Percentiles rank a stretch among this genome's conserved stretches.
Evolutionary conservation across 2,888 invertebrate species (phyloP).

Genomic region (Pinctada fucata): DNA sequence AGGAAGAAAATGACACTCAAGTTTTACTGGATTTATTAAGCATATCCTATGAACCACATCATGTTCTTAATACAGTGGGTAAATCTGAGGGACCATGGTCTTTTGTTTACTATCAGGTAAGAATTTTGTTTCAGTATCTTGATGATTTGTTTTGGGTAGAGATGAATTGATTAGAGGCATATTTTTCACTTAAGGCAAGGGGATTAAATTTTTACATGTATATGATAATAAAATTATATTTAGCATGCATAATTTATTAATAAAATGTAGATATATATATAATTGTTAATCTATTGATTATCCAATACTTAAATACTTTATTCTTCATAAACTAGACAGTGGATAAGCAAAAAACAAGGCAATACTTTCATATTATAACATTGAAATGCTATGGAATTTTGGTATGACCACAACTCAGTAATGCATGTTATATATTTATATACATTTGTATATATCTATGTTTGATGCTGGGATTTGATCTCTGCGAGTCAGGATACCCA

Average conservation of each 20-base stretch:
- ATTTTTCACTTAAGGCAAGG: background rate
- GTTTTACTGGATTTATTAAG: conserved; percentile 65
- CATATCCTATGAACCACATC: conserved; percentile 51
- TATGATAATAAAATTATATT: background rate
- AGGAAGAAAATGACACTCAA: conserved; percentile 70
- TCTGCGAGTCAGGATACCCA: too few species aligned
- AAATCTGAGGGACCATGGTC: conserved; percentile 89
- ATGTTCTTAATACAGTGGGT: conserved; percentile 79
- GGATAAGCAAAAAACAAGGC: too few species aligned
- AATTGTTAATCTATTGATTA: background rate
- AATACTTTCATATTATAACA: too few species aligned
- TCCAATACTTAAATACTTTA: background rate
- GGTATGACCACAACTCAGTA: too few species aligned
- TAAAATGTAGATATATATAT: too few species aligned
- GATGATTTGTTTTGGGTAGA: background rate
- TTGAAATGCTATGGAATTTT: too few species aligned
- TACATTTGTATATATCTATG: too few species aligned
- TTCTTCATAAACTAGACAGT: background rate
- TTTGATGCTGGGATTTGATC: too few species aligned
- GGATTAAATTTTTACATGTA: background rate
- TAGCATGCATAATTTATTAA: too few species aligned
- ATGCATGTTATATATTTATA: too few species aligned
- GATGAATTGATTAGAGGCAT: too few species aligned
- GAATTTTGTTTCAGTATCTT: background rate
- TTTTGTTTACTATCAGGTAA: conserved; percentile 84